Base-by-base conservation (phyloP, 2,113 vertebrate genomes). In the Clarias magur region DNA sequence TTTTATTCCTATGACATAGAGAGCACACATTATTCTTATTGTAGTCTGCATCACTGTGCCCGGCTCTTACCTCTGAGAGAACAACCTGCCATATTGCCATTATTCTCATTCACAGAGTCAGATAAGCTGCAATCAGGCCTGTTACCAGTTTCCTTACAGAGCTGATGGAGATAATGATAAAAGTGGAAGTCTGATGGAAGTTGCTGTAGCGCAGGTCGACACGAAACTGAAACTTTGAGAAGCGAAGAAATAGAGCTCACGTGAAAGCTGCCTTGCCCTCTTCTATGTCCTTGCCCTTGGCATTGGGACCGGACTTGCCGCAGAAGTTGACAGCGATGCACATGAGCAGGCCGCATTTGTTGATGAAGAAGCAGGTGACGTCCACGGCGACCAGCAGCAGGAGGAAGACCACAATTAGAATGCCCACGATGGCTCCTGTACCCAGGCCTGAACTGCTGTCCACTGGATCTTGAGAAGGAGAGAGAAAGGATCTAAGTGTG, bases 341-440 rank as follows among this genome's bases (percentile, higher is more conserved):
- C 98, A 99, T 99, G 75, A 99, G 96, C 67, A 99, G 95, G 25
- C 98, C 98, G 0, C 98, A 99, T 94, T 99, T 99, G 95, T 99
- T 99, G 86, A 99, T 96, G 96, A 99, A 99, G 94, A 97, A 99
- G 95, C 98, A 99, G 91, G 97, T 99, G 93, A 99, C 94, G 48
- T 99, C 98, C 85, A 99, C 96, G 0, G 94, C 95, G 90, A 98
- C 95, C 94, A 99, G 92, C 83, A 99, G 94, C 86, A 99, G 93
- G 91, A 99, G 94, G 0, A 99, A 99, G 89, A 99, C 95, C 34
- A 99, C 95, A 1, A 99, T 96, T 84, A 99, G 97, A 91, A 99
- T 99, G 88, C 98, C 98, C 65, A 99, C 96, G 23, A 99, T 99
- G 93, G 98, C 96, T 0, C 98, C 98, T 0, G 97, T 99, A 91